Percentiles rank a stretch among this genome's conserved stretches.
Conservation (phyloP, 2,113 vertebrate genomes). For the Cathartes aura region DNA sequence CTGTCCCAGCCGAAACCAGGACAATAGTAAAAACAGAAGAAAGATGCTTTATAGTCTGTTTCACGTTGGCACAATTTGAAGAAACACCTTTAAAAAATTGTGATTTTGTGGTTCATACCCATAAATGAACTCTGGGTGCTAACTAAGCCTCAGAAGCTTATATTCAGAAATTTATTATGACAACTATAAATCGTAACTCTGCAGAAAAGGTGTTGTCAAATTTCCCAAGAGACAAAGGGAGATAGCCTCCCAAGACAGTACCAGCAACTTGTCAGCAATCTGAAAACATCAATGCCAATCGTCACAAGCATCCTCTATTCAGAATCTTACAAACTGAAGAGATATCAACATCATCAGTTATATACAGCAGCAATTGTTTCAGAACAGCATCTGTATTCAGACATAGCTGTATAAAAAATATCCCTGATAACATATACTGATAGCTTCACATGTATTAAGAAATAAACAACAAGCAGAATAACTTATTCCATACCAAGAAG, state of each 20-base stretch:
- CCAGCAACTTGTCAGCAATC: neutral
- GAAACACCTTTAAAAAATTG: neutral
- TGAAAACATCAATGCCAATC: neutral
- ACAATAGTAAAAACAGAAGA: neutral
- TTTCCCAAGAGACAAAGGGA: neutral
- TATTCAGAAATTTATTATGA: neutral
- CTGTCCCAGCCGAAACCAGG: too few species aligned
- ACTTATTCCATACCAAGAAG: slow-evolving; percentile 87
- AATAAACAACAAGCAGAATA: neutral
- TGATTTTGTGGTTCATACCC: neutral
- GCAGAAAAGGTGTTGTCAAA: neutral
- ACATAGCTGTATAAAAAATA: neutral
- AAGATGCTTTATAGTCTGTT: neutral
- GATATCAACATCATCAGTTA: neutral
- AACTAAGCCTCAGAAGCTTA: neutral
- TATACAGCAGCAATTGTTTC: neutral
- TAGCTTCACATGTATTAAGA: neutral
- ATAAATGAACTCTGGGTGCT: neutral
- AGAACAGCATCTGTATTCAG: neutral
- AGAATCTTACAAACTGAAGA: neutral
- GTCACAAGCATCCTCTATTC: neutral
- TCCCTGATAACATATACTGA: neutral
- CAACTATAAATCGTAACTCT: neutral
- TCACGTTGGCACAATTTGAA: neutral
- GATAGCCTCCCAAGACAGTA: neutral